Base-by-base conservation (phyloP, 1,140 invertebrate species). In the Drosophila seguyi region DNA sequence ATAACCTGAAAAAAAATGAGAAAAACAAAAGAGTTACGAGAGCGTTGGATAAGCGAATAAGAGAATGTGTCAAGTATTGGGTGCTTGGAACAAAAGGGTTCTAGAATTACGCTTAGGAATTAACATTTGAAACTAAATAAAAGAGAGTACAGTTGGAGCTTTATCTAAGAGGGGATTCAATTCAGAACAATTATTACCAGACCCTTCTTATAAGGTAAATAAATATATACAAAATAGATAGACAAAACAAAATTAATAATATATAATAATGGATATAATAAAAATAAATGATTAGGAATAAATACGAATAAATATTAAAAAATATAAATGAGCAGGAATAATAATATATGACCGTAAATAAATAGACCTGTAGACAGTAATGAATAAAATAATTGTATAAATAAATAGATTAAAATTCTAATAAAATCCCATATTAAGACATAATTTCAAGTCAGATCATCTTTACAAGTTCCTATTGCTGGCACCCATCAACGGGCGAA, bases 51-150 rank as follows among this genome's bases (percentile, higher is more conserved):
- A 68, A 67, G 38, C 16, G 62, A 53, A 53, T 16, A 38, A 53
- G 66, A 66, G 36, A 68, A 68, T 66, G 60, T 68, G 60, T 52
- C 36, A 42, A 50, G 45, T 67, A 27, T 36, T 42, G 20, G 44
- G 34, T 67, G 42, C 22, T 25, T 27, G 14, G 29, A 14, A 36
- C 13, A 67, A 42, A 67, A 36, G 62, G 66, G 31, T 52, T 67
- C 61, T 68, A 67, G 45, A 67, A 31, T 67, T 67, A 66, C 65
- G 10, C 8, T 1, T n/a, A 68, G 36, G 36, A 22, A 68, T 50
- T 50, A 42, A 6, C 27, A 25, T 25, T 22, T 10, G 34, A 66
- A 66, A 34, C 20, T 31, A 11, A 41, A 20, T 25, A 1, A 10
- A 39, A 6, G 8, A 10, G 13, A 27, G 66, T 67, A 66, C 44